Conservation (phyloP, 1,140 invertebrate species). For the Drosophila asahinai region DNA sequence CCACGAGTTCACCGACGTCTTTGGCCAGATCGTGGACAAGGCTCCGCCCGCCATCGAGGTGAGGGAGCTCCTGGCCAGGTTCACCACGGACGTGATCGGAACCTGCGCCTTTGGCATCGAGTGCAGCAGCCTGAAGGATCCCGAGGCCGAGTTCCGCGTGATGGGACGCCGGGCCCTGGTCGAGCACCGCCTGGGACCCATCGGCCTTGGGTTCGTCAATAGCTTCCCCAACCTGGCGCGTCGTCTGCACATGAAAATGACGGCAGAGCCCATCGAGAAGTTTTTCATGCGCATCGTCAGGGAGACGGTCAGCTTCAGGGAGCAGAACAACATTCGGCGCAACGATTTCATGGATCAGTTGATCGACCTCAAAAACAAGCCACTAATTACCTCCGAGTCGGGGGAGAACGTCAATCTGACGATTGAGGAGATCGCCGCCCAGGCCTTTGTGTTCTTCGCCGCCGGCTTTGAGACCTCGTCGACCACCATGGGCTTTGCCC, state of each 20-base stretch:
- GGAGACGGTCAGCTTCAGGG: conserved; percentile 85
- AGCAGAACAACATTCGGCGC: conserved; percentile 85
- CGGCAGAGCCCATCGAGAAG: conserved; percentile 84
- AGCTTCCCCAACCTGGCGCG: conserved; percentile 62
- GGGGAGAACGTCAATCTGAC: conserved; percentile 62
- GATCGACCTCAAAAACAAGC: conserved; percentile 86
- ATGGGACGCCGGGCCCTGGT: conserved; percentile 69
- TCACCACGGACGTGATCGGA: conserved; percentile 86
- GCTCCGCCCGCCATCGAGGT: conserved; percentile 53
- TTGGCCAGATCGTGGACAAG: conserved; percentile 39
- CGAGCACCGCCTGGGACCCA: conserved; percentile 21
- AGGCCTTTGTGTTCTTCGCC: conserved; percentile 86
- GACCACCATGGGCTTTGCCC: conserved; percentile 86
- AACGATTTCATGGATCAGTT: conserved; percentile 87
- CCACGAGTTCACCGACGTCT: conserved; percentile 71
- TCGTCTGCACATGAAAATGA: conserved; percentile 71
- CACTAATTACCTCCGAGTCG: conserved; percentile 60
- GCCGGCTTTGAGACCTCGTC: conserved; percentile 89
- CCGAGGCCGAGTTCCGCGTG: conserved; percentile 86
- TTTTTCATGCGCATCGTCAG: conserved; percentile 86
- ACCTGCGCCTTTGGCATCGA: conserved; percentile 89
- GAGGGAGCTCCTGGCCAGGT: conserved; percentile 71
- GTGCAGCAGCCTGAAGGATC: conserved; percentile 86
- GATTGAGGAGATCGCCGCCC: conserved; percentile 84
- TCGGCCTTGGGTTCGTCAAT: conserved; percentile 39